phyloP scores from a whole-genome alignment of 2,113 vertebrate genomes.

The Bambusicola thoracicus region DNA sequence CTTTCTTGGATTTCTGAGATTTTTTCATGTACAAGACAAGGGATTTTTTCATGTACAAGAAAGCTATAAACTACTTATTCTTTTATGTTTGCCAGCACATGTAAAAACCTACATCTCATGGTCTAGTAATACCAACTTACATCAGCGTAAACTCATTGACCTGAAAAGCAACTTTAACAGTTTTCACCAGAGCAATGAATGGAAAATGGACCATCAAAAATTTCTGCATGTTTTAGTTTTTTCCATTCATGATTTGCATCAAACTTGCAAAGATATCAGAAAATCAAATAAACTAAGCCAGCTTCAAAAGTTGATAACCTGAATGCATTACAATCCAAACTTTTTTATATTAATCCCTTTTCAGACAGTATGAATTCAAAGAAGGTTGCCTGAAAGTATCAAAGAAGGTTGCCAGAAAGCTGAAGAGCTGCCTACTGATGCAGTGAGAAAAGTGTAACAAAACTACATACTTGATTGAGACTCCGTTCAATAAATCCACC shows the following conservation, averaged over 20 bases:
- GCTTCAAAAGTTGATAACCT: not conserved
- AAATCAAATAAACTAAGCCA: not conserved
- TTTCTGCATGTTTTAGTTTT: not conserved
- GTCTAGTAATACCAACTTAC: not conserved
- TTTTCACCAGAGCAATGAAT: not conserved
- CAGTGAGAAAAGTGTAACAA: not conserved
- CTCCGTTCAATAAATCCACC: not conserved
- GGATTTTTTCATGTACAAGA: not conserved
- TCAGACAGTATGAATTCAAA: not conserved
- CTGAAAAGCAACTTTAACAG: not conserved
- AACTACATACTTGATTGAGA: not conserved
- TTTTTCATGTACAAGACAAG: not conserved
- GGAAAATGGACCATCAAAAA: not conserved
- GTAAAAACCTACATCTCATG: not conserved
- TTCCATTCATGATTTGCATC: not conserved
- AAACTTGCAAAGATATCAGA: not conserved
- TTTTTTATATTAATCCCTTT: not conserved
- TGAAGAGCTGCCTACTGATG: not conserved
- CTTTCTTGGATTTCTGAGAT: not conserved
- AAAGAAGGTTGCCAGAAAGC: not conserved
- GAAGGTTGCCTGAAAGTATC: not conserved
- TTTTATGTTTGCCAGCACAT: not conserved
- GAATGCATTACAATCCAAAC: not conserved
- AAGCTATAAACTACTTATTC: not conserved
- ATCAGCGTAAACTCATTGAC: not conserved